A percentile compares a stretch with the other conserved stretches of the same genome.
phyloP scores from a whole-genome alignment of 2,113 vertebrate species.

The Vicugna pacos region DNA sequence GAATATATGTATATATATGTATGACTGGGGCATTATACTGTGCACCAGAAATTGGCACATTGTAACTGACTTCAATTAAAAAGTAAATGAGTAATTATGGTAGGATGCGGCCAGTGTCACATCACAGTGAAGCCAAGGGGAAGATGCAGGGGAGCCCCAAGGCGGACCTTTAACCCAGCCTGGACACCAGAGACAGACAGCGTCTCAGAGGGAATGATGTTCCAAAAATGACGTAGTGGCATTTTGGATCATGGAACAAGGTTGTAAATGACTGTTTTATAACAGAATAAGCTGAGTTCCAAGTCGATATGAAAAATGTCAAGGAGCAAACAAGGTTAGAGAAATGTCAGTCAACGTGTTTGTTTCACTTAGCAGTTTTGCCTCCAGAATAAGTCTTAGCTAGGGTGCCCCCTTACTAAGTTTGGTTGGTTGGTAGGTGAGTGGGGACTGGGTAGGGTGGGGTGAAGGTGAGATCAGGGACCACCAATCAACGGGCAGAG shows the following conservation, averaged over 20 bases:
- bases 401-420: not conserved
- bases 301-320: not conserved
- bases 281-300: not conserved
- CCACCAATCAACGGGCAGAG: not conserved
- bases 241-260: not conserved
- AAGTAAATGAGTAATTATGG: no score
- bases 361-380: not conserved
- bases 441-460: not conserved
- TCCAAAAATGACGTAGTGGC: not conserved
- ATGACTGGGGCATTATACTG: no score
- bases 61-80: no score
- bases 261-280: not conserved
- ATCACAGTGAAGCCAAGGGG: not conserved
- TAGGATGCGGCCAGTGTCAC: not conserved
- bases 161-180: no score
- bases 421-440: not conserved
- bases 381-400: not conserved
- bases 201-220: not conserved
- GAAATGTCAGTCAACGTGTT: not conserved
- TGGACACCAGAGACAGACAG: not conserved
- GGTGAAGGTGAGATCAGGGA: not conserved
- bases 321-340: not conserved
- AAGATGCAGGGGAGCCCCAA: not conserved
- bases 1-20: no score
- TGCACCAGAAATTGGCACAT: no score